A percentile compares a stretch with the other conserved stretches of the same genome.
Conservation (phyloP, 2,113 vertebrate species). For the Trachemys scripta region DNA sequence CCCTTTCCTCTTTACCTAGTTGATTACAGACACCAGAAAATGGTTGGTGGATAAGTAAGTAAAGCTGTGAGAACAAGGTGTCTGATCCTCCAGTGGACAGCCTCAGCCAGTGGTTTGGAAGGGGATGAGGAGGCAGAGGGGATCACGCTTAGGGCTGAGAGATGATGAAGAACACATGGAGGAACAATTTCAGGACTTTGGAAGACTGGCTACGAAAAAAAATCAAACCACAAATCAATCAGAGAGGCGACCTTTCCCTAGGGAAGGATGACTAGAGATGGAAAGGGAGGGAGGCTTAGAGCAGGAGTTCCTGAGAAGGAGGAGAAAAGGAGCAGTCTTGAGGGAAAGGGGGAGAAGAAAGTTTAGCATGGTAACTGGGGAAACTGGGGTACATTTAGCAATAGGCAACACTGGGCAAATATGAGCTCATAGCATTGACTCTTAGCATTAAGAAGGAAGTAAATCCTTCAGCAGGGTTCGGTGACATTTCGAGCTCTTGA, state of each 20-base stretch:
- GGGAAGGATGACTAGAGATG: not conserved
- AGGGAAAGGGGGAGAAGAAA: not conserved
- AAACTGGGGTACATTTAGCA: no score
- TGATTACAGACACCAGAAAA: constrained; percentile 24
- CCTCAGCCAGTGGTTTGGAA: not conserved
- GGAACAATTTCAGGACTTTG: not conserved
- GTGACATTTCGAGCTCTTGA: constrained; percentile 25
- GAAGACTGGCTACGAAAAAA: not conserved
- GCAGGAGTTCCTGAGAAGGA: not conserved
- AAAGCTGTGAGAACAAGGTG: not conserved
- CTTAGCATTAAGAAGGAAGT: not conserved
- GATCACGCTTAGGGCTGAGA: not conserved
- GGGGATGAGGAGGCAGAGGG: constrained; percentile 22
- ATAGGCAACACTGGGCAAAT: not conserved
- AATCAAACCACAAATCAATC: constrained; percentile 41
- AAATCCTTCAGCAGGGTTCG: not conserved
- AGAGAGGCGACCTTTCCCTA: constrained; percentile 16
- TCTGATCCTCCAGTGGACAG: not conserved
- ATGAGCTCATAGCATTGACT: not conserved
- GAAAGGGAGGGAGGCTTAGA: not conserved
- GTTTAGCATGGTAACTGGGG: not conserved
- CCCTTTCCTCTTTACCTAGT: not conserved
- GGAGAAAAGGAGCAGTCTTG: not conserved
- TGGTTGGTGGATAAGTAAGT: not conserved
- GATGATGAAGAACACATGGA: constrained; percentile 21